Conservation (phyloP, 2,888 invertebrate genomes). For the Eupithecia exiguata region DNA sequence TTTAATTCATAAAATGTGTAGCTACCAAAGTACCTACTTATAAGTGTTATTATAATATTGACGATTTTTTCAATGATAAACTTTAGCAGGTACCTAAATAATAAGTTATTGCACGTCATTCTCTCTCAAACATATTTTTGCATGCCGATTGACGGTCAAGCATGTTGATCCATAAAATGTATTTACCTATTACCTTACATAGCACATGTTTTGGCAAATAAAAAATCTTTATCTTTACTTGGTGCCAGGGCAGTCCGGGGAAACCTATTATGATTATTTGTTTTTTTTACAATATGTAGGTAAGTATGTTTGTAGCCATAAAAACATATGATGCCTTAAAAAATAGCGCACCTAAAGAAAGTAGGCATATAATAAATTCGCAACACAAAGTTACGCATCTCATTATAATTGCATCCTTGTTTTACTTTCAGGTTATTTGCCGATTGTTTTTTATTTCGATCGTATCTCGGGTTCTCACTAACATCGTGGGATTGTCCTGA, state of each 20-base stretch:
- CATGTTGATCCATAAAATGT: too few relatives aligned
- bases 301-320: not conserved
- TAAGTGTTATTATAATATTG: too few relatives aligned
- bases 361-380: conserved; percentile 10
- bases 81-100: too few relatives aligned
- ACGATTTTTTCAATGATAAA: too few relatives aligned
- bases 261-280: not conserved
- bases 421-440: conserved; percentile 14
- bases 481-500: conserved; percentile 24
- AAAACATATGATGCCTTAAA: not conserved
- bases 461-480: conserved; percentile 22
- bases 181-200: too few relatives aligned
- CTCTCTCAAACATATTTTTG: too few relatives aligned
- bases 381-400: conserved; percentile 21
- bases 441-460: conserved; percentile 33
- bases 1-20: not conserved
- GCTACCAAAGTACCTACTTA: too few relatives aligned
- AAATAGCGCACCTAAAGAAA: not conserved
- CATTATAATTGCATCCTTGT: conserved; percentile 27
- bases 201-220: too few relatives aligned
- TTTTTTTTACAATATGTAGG: not conserved
- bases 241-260: too few relatives aligned
- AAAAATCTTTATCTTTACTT: too few relatives aligned
- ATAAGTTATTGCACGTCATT: too few relatives aligned
- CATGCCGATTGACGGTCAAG: too few relatives aligned